Evolutionary conservation across 1,140 invertebrate genomes (phyloP).

Genomic region (Bombus haemorrhoidalis): DNA sequence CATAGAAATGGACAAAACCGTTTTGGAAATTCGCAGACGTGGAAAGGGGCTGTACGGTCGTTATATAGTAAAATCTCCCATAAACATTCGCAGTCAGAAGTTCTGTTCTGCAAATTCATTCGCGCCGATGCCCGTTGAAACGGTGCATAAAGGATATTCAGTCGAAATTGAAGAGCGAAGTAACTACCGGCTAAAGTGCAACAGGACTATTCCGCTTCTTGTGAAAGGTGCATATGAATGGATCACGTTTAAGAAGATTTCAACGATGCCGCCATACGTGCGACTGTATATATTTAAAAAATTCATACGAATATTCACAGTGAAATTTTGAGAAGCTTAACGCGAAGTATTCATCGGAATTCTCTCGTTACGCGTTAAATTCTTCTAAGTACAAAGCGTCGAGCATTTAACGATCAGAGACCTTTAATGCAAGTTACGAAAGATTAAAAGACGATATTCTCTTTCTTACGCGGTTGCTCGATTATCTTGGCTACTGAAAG

Average conservation of each 20-base stretch:
- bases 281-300: background rate
- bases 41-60: background rate
- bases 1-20: background rate
- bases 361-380: background rate
- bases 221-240: background rate
- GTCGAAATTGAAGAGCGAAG: slow-evolving; percentile 26
- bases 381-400: background rate
- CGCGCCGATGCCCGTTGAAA: slow-evolving; percentile 25
- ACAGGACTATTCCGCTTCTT: background rate
- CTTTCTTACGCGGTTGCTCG: background rate
- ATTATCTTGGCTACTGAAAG: background rate
- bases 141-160: slow-evolving; percentile 35
- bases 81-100: slow-evolving; percentile 25
- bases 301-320: background rate
- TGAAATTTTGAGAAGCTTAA: background rate
- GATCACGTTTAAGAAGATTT: slow-evolving; percentile 23
- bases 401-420: slow-evolving; percentile 16
- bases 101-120: slow-evolving; percentile 14
- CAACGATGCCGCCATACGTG: background rate
- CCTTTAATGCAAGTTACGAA: background rate
- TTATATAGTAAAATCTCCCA: slow-evolving; percentile 1
- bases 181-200: background rate
- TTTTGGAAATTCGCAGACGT: slow-evolving; percentile 11
- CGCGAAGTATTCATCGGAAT: no score
- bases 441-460: slow-evolving; percentile 18